Evolutionary conservation across 1,140 invertebrate genomes (phyloP), one percentile per base, ranked within the genome.

Genomic region (Ganaspis sp.): DNA sequence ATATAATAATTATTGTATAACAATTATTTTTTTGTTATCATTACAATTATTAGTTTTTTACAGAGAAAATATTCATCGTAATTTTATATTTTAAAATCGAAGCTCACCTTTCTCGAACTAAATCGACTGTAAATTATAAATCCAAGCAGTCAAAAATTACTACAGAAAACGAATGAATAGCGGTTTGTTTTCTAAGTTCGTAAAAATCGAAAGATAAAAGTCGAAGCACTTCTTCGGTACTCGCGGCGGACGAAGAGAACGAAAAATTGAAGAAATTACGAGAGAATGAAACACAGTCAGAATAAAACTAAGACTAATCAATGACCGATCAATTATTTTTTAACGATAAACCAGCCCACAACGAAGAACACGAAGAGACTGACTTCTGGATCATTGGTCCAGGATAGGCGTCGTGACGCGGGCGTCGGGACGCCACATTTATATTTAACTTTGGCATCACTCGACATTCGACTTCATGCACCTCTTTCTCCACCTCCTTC

Each of bases 371-470:
- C 85, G 87, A 87, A 86, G 84, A 90, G 90, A 91, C 90, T 91
- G 88, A 76, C 74, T 75, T 80, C 86, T 90, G 88, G 87, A 89
- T 88, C 84, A 88, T 84, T 84, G 84, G 85, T 90, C 87, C 89
- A 89, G 88, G 85, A 86, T 86, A 79, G 83, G 85, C 87, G 83
- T 85, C 87, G 79, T 79, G 84, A 83, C 85, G 77, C 82, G 73
- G 75, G 58, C 76, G 80, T 84, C 83, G 83, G 80, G 85, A 85
- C 85, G 85, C 86, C 85, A 82, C 83, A 83, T 87, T 91, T 91
- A 91, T 90, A 91, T 90, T 91, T 91, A 91, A 90, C 89, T 91
- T 91, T 91, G 89, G 90, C 90, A 90, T 90, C 88, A 90, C 87
- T 90, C 89, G 87, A 88, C 87, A 83, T 90, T 90, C 86, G 86